Conservation (phyloP, 2,113 vertebrate genomes). For the Nicator chloris region DNA sequence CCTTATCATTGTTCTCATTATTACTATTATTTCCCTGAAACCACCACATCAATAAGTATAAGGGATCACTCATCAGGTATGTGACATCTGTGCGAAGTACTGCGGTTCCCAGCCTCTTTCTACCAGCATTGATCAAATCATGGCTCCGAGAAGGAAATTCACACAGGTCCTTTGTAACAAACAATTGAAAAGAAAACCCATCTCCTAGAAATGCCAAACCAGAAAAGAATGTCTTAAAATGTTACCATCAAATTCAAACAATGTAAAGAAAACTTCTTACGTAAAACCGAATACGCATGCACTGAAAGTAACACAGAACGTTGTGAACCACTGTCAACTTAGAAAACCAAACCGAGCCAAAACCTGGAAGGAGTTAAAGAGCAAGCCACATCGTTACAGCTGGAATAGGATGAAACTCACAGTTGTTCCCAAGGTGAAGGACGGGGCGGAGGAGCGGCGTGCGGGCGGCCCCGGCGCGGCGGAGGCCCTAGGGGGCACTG, state of each 20-base stretch:
- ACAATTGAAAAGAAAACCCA: not conserved
- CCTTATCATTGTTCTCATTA: not conserved
- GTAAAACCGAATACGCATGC: accelerated
- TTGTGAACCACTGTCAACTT: not conserved
- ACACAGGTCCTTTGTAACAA: conserved; percentile 15
- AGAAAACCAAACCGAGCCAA: too few species aligned
- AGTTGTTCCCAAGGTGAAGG: not conserved
- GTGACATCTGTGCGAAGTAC: conserved; percentile 73
- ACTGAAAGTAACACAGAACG: not conserved
- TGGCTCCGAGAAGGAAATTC: conserved; percentile 60
- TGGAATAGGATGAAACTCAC: not conserved
- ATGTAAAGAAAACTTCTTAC: not conserved
- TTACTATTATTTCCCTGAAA: conserved; percentile 67
- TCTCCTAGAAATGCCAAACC: not conserved
- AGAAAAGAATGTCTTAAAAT: not conserved
- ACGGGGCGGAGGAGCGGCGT: not conserved
- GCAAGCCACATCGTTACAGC: not conserved
- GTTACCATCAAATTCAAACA: not conserved
- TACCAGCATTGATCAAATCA: conserved; percentile 78
- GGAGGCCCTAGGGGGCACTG: conserved; percentile 73
- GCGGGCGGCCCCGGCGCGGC: not conserved
- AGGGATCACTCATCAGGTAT: conserved; percentile 76
- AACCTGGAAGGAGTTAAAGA: not conserved
- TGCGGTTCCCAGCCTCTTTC: conserved; percentile 73
- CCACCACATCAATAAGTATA: conserved; percentile 73